Evolutionary conservation across 2,888 invertebrate species (phyloP).

Genomic region (Urechis unicinctus): DNA sequence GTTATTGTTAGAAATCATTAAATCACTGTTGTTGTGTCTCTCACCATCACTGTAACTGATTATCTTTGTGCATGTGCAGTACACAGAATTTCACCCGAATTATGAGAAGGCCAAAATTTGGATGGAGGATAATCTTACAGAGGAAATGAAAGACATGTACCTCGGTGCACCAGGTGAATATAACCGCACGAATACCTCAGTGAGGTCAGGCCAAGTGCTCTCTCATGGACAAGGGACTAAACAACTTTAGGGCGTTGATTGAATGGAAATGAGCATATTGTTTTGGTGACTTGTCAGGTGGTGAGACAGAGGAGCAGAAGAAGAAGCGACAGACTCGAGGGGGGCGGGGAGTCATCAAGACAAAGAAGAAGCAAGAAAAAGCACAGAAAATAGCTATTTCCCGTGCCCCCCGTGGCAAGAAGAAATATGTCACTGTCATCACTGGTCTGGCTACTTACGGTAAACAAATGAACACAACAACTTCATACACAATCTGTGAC

Average conservation of each 20-base stretch:
- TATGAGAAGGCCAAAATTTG: constrained; percentile 96
- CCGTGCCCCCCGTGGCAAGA: constrained; percentile 82
- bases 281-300: constrained; percentile 7
- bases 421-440: constrained; percentile 96
- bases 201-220: too few species aligned
- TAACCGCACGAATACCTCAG: too few species aligned
- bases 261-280: constrained; percentile 38
- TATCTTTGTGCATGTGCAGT: constrained; percentile 56
- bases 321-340: constrained; percentile 95
- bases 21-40: not conserved
- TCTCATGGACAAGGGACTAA: not conserved
- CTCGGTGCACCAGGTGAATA: too few species aligned
- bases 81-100: constrained; percentile 96
- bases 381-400: constrained; percentile 49
- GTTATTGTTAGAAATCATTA: not conserved
- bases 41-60: not conserved
- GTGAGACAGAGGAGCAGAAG: constrained; percentile 66
- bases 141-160: constrained; percentile 66
- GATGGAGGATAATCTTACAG: constrained; percentile 89
- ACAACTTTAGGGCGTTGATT: too few species aligned
- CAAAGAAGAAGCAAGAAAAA: constrained; percentile 67
- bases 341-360: constrained; percentile 90
- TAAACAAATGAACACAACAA: too few species aligned
- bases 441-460: constrained; percentile 92
- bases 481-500: too few species aligned